Evolutionary conservation across 2,888 invertebrate genomes (phyloP).

Genomic region (Cepaea hortensis): DNA sequence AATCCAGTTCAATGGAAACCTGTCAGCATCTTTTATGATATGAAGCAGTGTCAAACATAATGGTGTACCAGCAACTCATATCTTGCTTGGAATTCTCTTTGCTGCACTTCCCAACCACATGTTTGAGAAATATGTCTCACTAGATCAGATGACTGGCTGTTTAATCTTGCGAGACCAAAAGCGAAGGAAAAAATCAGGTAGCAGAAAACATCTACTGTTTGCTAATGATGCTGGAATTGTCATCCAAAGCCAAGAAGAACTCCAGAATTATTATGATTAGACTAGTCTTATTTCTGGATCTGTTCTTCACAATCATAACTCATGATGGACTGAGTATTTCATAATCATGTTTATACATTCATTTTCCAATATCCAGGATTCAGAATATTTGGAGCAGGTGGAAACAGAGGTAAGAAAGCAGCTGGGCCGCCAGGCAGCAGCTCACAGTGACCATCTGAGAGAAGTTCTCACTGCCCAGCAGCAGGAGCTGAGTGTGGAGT

Average conservation of each 20-base stretch:
- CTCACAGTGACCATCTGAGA: slow-evolving; percentile 84
- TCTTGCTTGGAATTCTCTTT: too few species aligned
- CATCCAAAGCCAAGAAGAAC: not conserved
- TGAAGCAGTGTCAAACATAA: too few species aligned
- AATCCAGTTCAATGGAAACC: too few species aligned
- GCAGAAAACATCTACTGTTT: too few species aligned
- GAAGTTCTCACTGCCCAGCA: slow-evolving; percentile 81
- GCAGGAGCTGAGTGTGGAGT: slow-evolving; percentile 79
- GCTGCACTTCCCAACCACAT: too few species aligned
- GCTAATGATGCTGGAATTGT: too few species aligned
- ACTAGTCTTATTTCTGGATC: not conserved
- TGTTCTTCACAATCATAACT: not conserved
- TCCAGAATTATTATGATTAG: not conserved
- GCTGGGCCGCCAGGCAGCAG: slow-evolving; percentile 89
- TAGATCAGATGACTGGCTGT: too few species aligned
- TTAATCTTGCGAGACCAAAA: too few species aligned
- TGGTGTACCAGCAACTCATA: too few species aligned
- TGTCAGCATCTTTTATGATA: too few species aligned
- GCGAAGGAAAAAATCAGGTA: too few species aligned
- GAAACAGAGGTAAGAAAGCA: slow-evolving; percentile 86
- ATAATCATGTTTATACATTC: not conserved
- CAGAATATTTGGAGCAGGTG: slow-evolving; percentile 62
- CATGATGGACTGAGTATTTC: not conserved
- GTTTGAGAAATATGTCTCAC: too few species aligned
- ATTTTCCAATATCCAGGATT: slow-evolving; percentile 51